Conservation (phyloP, 2,113 vertebrate species). For the Camelus dromedarius region DNA sequence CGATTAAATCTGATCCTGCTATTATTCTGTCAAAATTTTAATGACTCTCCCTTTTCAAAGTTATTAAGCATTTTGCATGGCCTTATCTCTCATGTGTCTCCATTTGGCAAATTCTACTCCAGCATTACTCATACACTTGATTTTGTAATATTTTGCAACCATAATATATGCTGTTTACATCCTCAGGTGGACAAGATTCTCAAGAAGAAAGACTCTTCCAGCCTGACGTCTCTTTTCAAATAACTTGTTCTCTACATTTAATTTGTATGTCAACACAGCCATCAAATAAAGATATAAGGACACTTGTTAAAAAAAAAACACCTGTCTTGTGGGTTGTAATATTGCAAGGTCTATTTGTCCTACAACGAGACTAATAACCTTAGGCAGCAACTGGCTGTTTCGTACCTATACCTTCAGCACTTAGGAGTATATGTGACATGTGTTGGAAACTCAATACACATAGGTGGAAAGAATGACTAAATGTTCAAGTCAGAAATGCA, state of each 20-base stretch:
- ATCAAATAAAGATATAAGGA: neutral
- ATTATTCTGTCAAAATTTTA: neutral
- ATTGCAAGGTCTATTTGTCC: neutral
- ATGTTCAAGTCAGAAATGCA: neutral
- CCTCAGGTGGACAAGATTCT: neutral
- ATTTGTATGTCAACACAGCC: neutral
- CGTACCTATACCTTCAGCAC: neutral
- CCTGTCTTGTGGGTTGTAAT: neutral
- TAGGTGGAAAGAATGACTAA: neutral
- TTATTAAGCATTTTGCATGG: neutral
- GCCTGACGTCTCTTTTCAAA: neutral
- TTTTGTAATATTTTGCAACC: neutral
- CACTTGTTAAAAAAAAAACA: neutral
- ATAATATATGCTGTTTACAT: neutral
- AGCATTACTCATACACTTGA: neutral
- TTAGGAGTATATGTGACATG: neutral
- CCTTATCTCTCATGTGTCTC: neutral
- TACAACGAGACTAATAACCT: neutral
- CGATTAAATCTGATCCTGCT: neutral
- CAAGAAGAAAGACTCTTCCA: neutral
- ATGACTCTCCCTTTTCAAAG: neutral
- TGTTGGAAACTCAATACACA: neutral
- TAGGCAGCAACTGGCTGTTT: neutral
- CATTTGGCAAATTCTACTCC: neutral
- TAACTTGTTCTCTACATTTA: neutral